Conservation (phyloP, 2,797 vertebrate genomes). For the Cirrhinus molitorella region DNA sequence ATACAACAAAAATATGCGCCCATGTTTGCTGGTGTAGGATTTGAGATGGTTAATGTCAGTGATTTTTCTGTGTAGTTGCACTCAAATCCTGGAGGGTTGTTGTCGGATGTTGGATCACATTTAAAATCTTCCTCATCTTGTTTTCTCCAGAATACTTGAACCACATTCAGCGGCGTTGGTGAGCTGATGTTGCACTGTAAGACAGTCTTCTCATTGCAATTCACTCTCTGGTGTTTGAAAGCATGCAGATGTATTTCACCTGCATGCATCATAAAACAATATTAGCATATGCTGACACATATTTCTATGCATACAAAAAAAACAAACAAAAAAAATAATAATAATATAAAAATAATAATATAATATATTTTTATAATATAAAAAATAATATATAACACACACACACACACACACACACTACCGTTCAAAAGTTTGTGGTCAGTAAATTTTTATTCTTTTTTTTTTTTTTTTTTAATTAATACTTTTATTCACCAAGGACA, state of each 20-base stretch:
- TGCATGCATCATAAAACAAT: not conserved
- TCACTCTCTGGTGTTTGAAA: not conserved
- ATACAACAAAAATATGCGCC: not conserved
- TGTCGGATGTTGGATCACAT: constrained; percentile 1
- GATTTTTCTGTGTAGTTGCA: constrained; percentile 14
- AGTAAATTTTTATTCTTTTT: too few species aligned
- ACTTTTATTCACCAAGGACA: too few species aligned
- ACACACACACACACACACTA: too few species aligned
- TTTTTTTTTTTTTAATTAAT: too few species aligned
- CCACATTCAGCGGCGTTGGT: accelerated
- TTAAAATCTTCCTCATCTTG: not conserved
- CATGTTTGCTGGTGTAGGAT: not conserved
- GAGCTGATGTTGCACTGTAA: constrained; percentile 33
- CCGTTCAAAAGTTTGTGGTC: too few species aligned
- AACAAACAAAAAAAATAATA: too few species aligned
- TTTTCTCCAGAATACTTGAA: not conserved
- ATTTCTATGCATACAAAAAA: not conserved
- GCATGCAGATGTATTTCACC: not conserved
- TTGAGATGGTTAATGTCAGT: constrained; percentile 24
- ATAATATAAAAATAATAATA: too few species aligned
- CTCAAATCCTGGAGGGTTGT: not conserved
- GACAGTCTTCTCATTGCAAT: not conserved
- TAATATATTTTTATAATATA: too few species aligned
- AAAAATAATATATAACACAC: too few species aligned
- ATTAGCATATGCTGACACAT: not conserved